phyloP scores from a whole-genome alignment of 2,113 vertebrate species.

The Egretta garzetta region DNA sequence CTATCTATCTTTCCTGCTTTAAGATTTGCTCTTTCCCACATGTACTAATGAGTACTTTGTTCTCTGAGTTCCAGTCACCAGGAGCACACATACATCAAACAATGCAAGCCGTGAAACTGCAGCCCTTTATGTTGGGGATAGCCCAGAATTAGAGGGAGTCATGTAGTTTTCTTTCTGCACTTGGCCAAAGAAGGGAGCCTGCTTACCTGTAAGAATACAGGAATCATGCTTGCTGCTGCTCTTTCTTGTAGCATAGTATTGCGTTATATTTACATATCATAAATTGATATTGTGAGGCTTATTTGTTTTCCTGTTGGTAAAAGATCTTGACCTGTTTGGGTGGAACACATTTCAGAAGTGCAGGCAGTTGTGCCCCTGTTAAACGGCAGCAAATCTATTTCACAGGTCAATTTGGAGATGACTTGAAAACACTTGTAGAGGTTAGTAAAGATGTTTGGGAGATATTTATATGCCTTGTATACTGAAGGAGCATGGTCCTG shows the following conservation, averaged over 20 bases:
- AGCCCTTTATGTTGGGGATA: background rate
- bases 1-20: background rate
- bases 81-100: background rate
- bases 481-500: background rate
- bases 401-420: background rate
- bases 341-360: background rate
- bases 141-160: background rate
- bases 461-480: background rate
- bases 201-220: background rate
- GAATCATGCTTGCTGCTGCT: background rate
- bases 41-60: background rate
- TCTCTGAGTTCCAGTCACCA: accelerated
- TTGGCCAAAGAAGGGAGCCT: background rate
- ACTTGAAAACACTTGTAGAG: background rate
- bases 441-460: background rate
- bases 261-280: background rate
- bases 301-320: background rate
- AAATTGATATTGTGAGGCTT: background rate
- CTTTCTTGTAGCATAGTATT: background rate
- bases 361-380: background rate
- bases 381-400: background rate
- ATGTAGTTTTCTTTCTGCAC: background rate
- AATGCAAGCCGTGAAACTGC: background rate
- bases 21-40: background rate
- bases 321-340: background rate